Conservation (phyloP, 2,113 vertebrate genomes). For the Solea senegalensis region DNA sequence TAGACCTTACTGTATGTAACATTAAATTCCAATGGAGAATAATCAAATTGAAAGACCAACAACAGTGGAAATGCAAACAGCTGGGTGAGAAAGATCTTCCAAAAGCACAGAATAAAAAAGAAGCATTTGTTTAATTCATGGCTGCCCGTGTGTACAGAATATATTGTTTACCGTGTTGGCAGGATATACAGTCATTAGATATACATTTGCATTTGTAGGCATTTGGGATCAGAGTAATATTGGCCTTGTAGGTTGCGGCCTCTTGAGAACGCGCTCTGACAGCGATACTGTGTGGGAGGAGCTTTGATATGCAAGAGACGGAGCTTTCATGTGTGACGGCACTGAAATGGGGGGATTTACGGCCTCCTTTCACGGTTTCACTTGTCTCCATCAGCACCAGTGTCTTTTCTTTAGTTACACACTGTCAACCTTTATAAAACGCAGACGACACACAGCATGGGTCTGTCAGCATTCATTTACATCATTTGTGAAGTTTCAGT, state of each 20-base stretch:
- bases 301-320: slow-evolving; percentile 52
- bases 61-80: slow-evolving; percentile 14
- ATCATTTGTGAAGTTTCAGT: slow-evolving; percentile 45
- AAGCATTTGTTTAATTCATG: slow-evolving; percentile 30
- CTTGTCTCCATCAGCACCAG: slow-evolving; percentile 61
- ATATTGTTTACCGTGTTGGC: slow-evolving; percentile 34
- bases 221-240: slow-evolving; percentile 31
- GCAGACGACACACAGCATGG: slow-evolving; percentile 54
- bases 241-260: slow-evolving; percentile 34
- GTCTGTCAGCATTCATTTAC: slow-evolving; percentile 53
- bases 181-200: slow-evolving; percentile 43
- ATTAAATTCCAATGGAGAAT: slow-evolving; percentile 11
- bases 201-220: slow-evolving; percentile 48
- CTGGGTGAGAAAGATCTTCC: not conserved
- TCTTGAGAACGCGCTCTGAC: slow-evolving; percentile 33
- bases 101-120: slow-evolving; percentile 1
- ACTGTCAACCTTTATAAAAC: slow-evolving; percentile 64
- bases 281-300: slow-evolving; percentile 16
- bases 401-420: slow-evolving; percentile 59
- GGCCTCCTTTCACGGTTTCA: slow-evolving; percentile 28
- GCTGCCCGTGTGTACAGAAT: slow-evolving; percentile 39
- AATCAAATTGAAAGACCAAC: slow-evolving; percentile 17
- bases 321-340: slow-evolving; percentile 58
- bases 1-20: not conserved
- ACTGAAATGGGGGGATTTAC: slow-evolving; percentile 48